Conservation (phyloP, 2,797 vertebrate genomes). For the Chrosomus eos region DNA sequence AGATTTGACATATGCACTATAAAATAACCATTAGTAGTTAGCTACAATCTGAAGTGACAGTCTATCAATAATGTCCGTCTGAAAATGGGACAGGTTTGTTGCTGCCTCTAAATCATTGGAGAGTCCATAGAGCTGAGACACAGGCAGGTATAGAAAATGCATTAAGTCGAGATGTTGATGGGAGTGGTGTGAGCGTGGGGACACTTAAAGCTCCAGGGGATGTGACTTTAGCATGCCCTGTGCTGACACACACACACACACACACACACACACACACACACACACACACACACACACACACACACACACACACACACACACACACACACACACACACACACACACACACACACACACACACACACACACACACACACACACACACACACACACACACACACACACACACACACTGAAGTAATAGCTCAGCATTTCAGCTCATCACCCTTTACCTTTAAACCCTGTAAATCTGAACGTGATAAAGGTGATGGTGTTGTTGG, state of each 20-base stretch:
- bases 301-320: neutral
- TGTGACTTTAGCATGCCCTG: constrained; percentile 59
- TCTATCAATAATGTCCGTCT: constrained; percentile 83
- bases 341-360: constrained; percentile 46
- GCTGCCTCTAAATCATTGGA: constrained; percentile 83
- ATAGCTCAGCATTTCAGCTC: constrained; percentile 45
- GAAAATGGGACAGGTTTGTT: constrained; percentile 88
- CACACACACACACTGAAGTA: constrained; percentile 4
- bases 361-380: constrained; percentile 53
- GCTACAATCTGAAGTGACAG: constrained; percentile 82
- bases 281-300: neutral
- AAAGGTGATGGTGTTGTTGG: constrained; percentile 29
- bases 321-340: neutral
- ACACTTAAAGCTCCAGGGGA: constrained; percentile 67
- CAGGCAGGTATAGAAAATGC: constrained; percentile 79
- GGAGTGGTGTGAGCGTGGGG: constrained; percentile 69
- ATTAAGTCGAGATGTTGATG: constrained; percentile 77
- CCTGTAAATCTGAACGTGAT: constrained; percentile 34
- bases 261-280: neutral
- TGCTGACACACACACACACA: constrained; percentile 46
- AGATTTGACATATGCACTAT: constrained; percentile 81
- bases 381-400: constrained; percentile 51
- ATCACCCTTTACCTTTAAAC: constrained; percentile 41
- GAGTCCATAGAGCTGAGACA: constrained; percentile 72
- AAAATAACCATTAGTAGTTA: constrained; percentile 85